Evolutionary conservation across 2,113 vertebrate species (phyloP), one percentile per base, ranked within the genome.

Genomic region (Atherinomorus stipes): DNA sequence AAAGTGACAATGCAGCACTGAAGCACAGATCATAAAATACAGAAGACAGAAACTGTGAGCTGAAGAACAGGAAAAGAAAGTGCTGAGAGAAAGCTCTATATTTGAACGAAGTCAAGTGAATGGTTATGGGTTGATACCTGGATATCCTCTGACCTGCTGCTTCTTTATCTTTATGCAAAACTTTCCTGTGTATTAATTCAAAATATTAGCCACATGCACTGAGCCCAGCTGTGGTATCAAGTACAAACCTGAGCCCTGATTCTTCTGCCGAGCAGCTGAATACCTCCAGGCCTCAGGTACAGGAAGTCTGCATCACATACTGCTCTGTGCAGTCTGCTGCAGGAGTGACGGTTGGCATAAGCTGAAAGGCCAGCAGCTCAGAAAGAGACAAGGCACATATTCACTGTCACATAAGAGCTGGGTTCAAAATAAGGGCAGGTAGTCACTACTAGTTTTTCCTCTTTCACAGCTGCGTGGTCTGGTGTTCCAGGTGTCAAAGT

Each of bases 181-280:
- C 34, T 60, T 3, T 1, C 26, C 38, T 8, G 16, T 60, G 40
- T 62, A n/a, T 49, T 28, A 49, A 25, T 23, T 26, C 11, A 54
- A 40, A 62, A 31, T 13, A 28, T 44, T 19, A 7, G 3, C 28
- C 44, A 25, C 11, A 5, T 10, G 49, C 52, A 54, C 2, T 22
- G 7, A 64, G 50, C 11, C 25, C 68, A 65, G 31, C 64, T 74
- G 56, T 74, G 11, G 62, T 58, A 64, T 80, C 38, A 50, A 42
- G 38, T 28, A 47, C 63, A 80, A 73, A 77, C 26, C 19, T 31
- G 63, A 53, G 58, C 58, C 40, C 57, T 65, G 62, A 65, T 81
- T 66, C 53, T 42, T 49, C 49, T 42, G 58, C 21, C 13, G 38
- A 68, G 19, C 44, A 66, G 54, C 12, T 25, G 4, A 26, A 22